These are phyloP conservation scores for Drosophila tropicalis DNA, from an alignment of 1,140 invertebrate species.

Conservation along the genomic window DNA sequence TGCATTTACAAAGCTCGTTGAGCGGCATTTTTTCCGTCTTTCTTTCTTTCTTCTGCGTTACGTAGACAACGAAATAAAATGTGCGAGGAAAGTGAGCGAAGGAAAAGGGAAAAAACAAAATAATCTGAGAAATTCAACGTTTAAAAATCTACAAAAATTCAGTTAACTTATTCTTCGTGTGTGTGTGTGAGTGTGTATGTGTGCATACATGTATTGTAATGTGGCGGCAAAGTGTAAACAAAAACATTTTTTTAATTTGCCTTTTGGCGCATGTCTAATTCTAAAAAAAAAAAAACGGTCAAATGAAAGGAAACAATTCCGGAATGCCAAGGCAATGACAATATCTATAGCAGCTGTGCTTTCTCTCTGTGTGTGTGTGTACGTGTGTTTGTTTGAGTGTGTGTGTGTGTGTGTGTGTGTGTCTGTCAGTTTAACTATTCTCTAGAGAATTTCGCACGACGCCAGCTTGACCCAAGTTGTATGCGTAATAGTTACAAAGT, in stretches of 20 bases:
- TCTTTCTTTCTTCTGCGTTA: conserved; percentile 5
- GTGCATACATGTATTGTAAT: background rate
- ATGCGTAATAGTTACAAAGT: conserved; percentile 66
- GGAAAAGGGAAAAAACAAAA: background rate
- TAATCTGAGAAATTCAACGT: background rate
- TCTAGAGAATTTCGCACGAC: conserved; percentile 54
- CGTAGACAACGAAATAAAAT: conserved; percentile 6
- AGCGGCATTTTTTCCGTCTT: conserved; percentile 10
- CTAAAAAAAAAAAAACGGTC: background rate
- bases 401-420: conserved; percentile 5
- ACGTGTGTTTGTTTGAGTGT: conserved; percentile 12
- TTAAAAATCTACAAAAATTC: conserved; percentile 1
- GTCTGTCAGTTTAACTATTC: conserved; percentile 19
- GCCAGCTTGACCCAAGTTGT: conserved; percentile 42
- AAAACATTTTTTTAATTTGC: conserved; percentile 22
- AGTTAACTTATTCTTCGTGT: background rate
- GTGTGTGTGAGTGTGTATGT: background rate
- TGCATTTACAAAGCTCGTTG: conserved; percentile 3
- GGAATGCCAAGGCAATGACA: background rate
- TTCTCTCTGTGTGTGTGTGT: conserved; percentile 10
- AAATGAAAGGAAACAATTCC: background rate
- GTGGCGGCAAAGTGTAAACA: conserved; percentile 10
- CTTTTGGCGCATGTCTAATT: background rate
- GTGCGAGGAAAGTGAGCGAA: background rate
- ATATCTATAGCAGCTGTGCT: conserved; percentile 19